These are phyloP conservation scores for Liasis olivaceus DNA, from an alignment of 2,797 vertebrate genomes.

Conservation along the genomic window DNA sequence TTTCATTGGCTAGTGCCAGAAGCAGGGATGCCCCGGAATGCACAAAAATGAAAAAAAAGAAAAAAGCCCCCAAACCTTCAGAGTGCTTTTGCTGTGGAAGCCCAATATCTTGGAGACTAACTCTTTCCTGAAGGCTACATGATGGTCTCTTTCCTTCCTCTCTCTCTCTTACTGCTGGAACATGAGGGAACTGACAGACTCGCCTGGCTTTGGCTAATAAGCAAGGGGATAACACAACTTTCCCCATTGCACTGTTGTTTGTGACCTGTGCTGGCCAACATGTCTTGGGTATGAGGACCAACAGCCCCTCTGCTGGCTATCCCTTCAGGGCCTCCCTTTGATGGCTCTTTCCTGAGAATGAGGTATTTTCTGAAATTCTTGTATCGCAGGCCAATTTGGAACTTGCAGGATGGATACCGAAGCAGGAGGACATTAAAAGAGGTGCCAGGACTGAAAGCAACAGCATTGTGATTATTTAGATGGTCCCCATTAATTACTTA, in stretches of 20 bases:
- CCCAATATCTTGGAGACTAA: neutral
- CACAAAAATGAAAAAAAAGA: neutral
- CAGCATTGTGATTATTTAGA: too few species aligned
- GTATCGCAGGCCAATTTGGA: too few species aligned
- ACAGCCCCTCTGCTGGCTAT: neutral
- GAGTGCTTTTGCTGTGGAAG: neutral
- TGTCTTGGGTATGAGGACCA: neutral
- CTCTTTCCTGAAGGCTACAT: neutral
- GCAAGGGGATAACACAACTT: neutral
- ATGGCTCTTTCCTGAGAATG: neutral
- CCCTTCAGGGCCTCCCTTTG: neutral
- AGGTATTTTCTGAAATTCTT: neutral
- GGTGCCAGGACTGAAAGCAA: too few species aligned
- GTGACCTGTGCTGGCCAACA: neutral
- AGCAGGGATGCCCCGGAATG: neutral
- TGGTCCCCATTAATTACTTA: too few species aligned
- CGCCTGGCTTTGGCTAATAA: neutral
- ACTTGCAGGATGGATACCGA: too few species aligned
- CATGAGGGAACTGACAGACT: neutral
- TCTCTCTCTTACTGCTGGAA: neutral
- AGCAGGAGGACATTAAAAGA: too few species aligned
- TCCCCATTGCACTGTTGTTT: neutral
- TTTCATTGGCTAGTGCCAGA: neutral
- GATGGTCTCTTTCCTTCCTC: neutral
- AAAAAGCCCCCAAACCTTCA: neutral